phyloP scores from a whole-genome alignment of 2,113 vertebrate genomes.

The Alethe castanea region DNA sequence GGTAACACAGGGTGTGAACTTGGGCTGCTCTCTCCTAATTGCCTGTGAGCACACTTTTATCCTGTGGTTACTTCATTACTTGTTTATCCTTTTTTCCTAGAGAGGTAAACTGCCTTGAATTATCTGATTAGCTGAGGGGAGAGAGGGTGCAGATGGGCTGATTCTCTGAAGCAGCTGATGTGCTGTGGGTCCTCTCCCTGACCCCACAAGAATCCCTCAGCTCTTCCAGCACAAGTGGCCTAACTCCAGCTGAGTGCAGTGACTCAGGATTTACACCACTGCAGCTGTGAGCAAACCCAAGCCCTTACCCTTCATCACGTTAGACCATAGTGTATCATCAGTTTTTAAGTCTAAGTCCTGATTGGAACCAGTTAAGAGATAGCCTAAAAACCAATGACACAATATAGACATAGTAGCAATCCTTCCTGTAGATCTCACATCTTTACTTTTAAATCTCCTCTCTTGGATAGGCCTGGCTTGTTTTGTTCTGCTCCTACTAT shows the following conservation, averaged over 20 bases:
- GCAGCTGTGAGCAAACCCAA: background rate
- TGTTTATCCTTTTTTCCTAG: background rate
- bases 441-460: slow-evolving; percentile 26
- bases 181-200: background rate
- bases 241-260: background rate
- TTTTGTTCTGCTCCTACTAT: background rate
- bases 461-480: background rate
- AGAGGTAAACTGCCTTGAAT: background rate
- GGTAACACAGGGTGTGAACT: background rate
- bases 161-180: background rate
- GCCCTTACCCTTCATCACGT: background rate
- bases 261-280: background rate
- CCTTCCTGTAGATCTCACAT: slow-evolving; percentile 31
- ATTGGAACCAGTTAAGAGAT: slow-evolving; percentile 30
- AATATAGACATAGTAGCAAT: slow-evolving; percentile 42
- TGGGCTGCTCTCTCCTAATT: background rate
- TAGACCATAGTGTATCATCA: background rate
- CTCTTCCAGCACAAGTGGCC: background rate
- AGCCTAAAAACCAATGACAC: slow-evolving; percentile 46
- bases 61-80: background rate
- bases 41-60: background rate
- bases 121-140: background rate
- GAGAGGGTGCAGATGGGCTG: background rate
- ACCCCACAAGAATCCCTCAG: background rate
- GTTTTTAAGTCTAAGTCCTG: slow-evolving; percentile 8